phyloP scores from a whole-genome alignment of 1,140 invertebrate species.

The Aphidius ervi region DNA sequence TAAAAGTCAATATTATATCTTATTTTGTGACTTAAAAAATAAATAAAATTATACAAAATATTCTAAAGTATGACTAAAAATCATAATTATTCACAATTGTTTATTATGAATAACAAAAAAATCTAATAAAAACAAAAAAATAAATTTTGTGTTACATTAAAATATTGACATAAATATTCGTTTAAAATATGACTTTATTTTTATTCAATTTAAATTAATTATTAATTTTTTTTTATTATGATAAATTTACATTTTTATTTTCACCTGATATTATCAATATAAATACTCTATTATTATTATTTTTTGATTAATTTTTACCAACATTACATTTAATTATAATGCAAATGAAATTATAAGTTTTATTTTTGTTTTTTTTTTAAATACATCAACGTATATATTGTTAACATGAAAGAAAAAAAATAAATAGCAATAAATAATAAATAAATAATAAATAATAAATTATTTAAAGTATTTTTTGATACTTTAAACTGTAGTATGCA shows the following conservation, averaged over 20 bases:
- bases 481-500: slow-evolving; percentile 51
- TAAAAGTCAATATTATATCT: slow-evolving; percentile 38
- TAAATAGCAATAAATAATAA: neutral
- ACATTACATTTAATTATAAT: too few relatives aligned
- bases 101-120: slow-evolving; percentile 42
- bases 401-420: neutral
- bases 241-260: too few relatives aligned
- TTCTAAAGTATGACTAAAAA: slow-evolving; percentile 33
- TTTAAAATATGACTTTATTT: slow-evolving; percentile 30
- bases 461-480: slow-evolving; percentile 46
- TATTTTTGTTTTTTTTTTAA: too few relatives aligned
- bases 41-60: slow-evolving; percentile 28
- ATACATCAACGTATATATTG: too few relatives aligned
- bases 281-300: too few relatives aligned
- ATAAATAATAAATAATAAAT: too few relatives aligned
- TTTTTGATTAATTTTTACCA: too few relatives aligned
- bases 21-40: slow-evolving; percentile 41
- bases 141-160: slow-evolving; percentile 47
- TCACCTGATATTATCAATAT: too few relatives aligned
- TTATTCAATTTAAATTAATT: too few relatives aligned
- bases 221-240: too few relatives aligned
- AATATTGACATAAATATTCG: slow-evolving; percentile 49
- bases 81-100: slow-evolving; percentile 44
- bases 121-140: neutral
- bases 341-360: too few relatives aligned